Base-by-base conservation (phyloP, 2,888 invertebrate species). In the Megaustenia siamemsis region DNA sequence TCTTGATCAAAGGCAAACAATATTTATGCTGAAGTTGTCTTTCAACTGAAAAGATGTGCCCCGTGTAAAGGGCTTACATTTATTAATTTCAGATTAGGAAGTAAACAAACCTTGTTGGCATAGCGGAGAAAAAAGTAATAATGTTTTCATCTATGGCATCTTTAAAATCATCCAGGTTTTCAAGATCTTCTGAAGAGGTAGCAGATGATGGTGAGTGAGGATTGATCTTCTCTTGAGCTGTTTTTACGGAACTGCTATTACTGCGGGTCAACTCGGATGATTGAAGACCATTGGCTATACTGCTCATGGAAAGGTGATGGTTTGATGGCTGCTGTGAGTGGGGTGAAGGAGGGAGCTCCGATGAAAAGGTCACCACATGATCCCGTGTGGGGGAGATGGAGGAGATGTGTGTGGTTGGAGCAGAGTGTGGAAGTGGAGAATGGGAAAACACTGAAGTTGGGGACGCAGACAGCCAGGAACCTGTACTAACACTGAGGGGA, bases 111-210 rank as follows among this genome's bases (percentile, higher is more conserved):
- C 90, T 90, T 40, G 83, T 73, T 49, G 89, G 79, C 90, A 92
- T 90, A 18, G 81, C 86, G 18, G 91, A 90, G 86, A 92, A 91
- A 86, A 92, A 92, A 15, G 91, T 92, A 12, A 89, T 88, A 79
- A 90, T 86, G 83, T 88, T 89, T 43, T 88, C 86, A 88, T 91
- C 91, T 49, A 92, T 88, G 60, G 91, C 91, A 87, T 91, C 91
- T 82, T 89, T 86, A 80, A 90, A 90, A 60, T 90, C 90, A 82
- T 90, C 90, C 5, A 83, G 83, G 56, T 87, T 88, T 73, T 88
- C 88, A 40, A 84, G 82, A 32, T 90, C 89, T 56, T 89, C 89
- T 0, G 87, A 86, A 1, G 83, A 76, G 18, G 85, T 82, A 1
- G 83, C 79, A 56, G 88, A 86, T 28, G 89, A 89, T 10, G 73